These are phyloP conservation scores for Ailurus styani DNA, from an alignment of 2,113 vertebrate genomes.

Conservation along the genomic window DNA sequence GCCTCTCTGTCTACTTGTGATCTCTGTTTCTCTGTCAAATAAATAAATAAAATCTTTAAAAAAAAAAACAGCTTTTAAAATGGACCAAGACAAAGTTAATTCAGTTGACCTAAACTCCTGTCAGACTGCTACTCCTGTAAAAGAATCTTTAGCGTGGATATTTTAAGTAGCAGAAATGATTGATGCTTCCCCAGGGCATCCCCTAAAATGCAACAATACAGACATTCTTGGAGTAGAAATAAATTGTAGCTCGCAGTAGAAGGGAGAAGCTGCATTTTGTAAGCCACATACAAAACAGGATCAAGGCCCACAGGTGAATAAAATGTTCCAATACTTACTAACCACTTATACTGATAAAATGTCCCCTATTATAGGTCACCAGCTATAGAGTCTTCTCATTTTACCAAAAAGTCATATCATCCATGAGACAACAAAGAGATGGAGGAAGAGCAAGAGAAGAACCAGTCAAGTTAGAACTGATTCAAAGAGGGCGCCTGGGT, in stretches of 20 bases:
- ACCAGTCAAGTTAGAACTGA: background rate
- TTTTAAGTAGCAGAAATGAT: background rate
- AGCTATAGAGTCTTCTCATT: background rate
- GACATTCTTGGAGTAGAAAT: background rate
- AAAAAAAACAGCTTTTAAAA: conserved; percentile 46
- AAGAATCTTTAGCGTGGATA: background rate
- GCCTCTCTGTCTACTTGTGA: no score
- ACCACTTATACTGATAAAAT: background rate
- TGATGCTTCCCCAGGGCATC: background rate
- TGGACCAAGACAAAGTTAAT: background rate
- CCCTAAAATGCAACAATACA: background rate
- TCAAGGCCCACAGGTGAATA: background rate
- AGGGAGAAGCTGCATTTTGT: background rate
- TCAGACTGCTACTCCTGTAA: background rate
- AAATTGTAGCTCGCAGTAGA: background rate
- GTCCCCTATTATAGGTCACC: background rate
- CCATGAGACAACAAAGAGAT: conserved; percentile 16
- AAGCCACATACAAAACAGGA: background rate
- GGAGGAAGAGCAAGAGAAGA: background rate
- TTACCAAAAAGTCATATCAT: conserved; percentile 19
- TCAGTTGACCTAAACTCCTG: background rate
- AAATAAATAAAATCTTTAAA: no score
- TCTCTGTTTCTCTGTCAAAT: no score
- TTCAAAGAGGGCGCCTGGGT: no score
- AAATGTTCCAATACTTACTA: background rate